These are phyloP conservation scores for Busseola fusca DNA, from an alignment of 2,888 invertebrate genomes.

Conservation along the genomic window DNA sequence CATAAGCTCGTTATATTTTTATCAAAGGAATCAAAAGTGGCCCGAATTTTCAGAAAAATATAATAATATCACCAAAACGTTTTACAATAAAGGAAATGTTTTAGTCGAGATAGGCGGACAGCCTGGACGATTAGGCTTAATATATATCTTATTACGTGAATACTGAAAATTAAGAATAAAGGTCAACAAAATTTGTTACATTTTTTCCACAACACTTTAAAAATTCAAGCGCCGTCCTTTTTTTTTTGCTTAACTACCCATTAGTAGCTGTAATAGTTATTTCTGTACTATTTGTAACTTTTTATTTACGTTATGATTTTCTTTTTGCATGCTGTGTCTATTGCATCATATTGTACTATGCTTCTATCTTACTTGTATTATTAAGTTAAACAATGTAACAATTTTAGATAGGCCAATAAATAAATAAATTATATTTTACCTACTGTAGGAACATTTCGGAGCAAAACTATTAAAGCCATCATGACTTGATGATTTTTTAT, in stretches of 20 bases:
- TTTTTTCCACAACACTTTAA: not conserved
- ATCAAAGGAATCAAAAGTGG: conserved; percentile 47
- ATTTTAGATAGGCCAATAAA: no score
- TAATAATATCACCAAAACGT: conserved; percentile 47
- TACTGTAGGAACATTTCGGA: not conserved
- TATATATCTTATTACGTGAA: conserved; percentile 48
- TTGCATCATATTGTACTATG: no score
- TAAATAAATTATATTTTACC: no score
- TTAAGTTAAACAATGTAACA: no score
- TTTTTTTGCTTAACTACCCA: no score
- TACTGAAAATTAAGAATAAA: conserved; percentile 29
- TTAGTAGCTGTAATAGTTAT: no score
- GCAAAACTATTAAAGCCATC: not conserved
- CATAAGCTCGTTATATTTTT: conserved; percentile 43
- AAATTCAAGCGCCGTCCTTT: no score
- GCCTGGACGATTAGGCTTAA: conserved; percentile 43
- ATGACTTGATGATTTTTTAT: not conserved
- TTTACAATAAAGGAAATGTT: conserved; percentile 55
- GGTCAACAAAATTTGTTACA: conserved; percentile 34
- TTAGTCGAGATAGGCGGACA: conserved; percentile 38
- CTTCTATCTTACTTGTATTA: no score
- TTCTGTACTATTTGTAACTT: no score
- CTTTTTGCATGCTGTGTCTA: no score
- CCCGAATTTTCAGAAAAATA: conserved; percentile 40
- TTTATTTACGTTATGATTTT: no score